Base-by-base conservation (phyloP, 1,140 invertebrate genomes). In the Hetaerina americana region DNA sequence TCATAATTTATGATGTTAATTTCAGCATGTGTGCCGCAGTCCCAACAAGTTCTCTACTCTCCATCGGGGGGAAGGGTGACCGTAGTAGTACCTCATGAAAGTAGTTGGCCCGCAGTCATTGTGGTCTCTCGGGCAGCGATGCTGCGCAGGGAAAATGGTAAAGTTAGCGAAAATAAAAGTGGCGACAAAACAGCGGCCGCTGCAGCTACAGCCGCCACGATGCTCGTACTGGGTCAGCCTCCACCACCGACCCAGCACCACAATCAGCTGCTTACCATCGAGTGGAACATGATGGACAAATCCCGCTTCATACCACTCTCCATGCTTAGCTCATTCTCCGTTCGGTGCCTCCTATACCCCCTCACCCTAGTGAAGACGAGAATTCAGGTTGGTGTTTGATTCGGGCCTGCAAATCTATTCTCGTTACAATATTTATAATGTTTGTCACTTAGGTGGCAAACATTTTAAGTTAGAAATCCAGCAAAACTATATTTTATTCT, bases 221-320 rank as follows among this genome's bases (percentile, higher is more conserved):
- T 57, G 40, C 40, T 57, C 22, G 40, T 57, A 18, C 40, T 57
- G 15, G 40, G 40, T 12, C 40, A 57, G 22, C 40, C 40, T 10
- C 40, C 40, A 18, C 40, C 40, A n/a, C 15, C 40, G 15, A n/a
- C 40, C 22, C 40, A 12, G 2, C 40, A 57, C 22, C 15, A 5
- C 10, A 57, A 57, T n/a, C 40, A 57, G 10, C 92, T 95, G 74
- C 87, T 88, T 40, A 94, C 90, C n/a, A 97, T 99, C 75, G 95
- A 99, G 83, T 97, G 96, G 93, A 87, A 97, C 73, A 98, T 99
- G 95, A 94, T 99, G 93, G 93, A 99, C 81, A 97, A 97, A 77
- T 88, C 85, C 25, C 80, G 96, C 89, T 86, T 96, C 91, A 85
- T 96, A 89, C 95, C 96, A 2, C 81, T 98, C 49, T 97, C 94